Conservation (phyloP, 2,113 vertebrate species). For the Colinus virginianus region DNA sequence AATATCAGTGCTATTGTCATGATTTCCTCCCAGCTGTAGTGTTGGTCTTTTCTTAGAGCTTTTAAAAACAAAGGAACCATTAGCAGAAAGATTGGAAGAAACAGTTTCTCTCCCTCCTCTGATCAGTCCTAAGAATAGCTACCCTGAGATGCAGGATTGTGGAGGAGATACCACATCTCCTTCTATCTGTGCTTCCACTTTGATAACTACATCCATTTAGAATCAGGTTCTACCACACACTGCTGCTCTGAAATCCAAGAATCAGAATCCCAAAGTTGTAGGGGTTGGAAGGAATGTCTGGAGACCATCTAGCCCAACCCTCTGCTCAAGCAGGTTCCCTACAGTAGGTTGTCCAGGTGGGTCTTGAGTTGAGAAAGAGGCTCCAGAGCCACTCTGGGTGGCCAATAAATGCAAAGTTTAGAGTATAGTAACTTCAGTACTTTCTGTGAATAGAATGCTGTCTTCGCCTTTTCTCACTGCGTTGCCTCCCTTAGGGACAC, state of each 20-base stretch:
- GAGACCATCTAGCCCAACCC: too few relatives aligned
- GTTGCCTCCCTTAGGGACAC: not conserved
- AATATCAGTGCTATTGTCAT: not conserved
- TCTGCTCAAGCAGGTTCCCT: too few relatives aligned
- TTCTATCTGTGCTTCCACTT: slow-evolving; percentile 33
- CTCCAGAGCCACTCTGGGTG: not conserved
- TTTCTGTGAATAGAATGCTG: not conserved
- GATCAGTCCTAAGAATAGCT: slow-evolving; percentile 3
- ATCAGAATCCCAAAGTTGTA: too few relatives aligned
- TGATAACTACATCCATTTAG: slow-evolving; percentile 26
- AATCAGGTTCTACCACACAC: not conserved
- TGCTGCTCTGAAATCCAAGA: slow-evolving; percentile 30
- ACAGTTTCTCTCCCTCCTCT: not conserved
- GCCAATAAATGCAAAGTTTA: slow-evolving; percentile 44
- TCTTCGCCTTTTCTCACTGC: not conserved
- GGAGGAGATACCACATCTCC: slow-evolving; percentile 15
- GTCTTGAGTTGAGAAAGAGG: too few relatives aligned
- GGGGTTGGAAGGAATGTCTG: too few relatives aligned
- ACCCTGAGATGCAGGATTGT: slow-evolving; percentile 7
- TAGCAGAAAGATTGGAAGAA: slow-evolving; percentile 6
- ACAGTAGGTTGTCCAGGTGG: too few relatives aligned
- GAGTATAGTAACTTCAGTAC: not conserved
- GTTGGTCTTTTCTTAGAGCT: not conserved
- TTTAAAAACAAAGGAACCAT: not conserved
- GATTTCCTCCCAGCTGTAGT: not conserved